Conservation (phyloP, 1,140 invertebrate genomes). For the Leptonema lineaticorne region DNA sequence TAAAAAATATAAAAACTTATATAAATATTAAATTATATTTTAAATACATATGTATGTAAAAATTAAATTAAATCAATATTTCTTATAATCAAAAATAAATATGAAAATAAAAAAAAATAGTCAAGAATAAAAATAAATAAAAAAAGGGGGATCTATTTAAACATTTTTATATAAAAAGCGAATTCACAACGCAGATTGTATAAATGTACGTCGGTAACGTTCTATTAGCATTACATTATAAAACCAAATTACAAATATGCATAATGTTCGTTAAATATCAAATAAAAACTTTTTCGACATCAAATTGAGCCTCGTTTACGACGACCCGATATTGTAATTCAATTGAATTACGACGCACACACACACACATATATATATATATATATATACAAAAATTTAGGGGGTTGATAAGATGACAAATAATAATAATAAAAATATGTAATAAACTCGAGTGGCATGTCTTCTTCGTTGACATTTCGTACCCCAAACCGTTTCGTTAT, state of each 20-base stretch:
- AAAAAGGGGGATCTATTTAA: too few species aligned
- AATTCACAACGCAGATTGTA: background rate
- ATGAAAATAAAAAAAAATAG: background rate
- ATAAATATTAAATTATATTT: too few species aligned
- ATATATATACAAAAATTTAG: too few species aligned
- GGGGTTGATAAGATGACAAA: background rate
- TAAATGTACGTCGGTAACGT: background rate
- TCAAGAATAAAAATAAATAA: too few species aligned
- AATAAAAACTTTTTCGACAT: constrained; percentile 26
- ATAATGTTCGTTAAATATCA: constrained; percentile 23
- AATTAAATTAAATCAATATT: too few species aligned
- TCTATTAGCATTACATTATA: constrained; percentile 6
- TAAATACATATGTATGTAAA: too few species aligned
- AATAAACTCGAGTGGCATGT: constrained; percentile 32
- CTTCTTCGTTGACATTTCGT: constrained; percentile 30
- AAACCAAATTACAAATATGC: constrained; percentile 17
- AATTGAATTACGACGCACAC: constrained; percentile 33
- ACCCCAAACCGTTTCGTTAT: constrained; percentile 30
- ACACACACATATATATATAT: too few species aligned
- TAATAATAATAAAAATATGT: constrained; percentile 23
- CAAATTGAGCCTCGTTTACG: constrained; percentile 24
- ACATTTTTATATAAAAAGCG: too few species aligned
- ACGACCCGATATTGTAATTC: constrained; percentile 26
- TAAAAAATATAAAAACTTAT: too few species aligned
- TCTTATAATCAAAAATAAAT: too few species aligned